These are phyloP conservation scores for Ceratina calcarata DNA, from an alignment of 1,140 invertebrate genomes.

Conservation along the genomic window DNA sequence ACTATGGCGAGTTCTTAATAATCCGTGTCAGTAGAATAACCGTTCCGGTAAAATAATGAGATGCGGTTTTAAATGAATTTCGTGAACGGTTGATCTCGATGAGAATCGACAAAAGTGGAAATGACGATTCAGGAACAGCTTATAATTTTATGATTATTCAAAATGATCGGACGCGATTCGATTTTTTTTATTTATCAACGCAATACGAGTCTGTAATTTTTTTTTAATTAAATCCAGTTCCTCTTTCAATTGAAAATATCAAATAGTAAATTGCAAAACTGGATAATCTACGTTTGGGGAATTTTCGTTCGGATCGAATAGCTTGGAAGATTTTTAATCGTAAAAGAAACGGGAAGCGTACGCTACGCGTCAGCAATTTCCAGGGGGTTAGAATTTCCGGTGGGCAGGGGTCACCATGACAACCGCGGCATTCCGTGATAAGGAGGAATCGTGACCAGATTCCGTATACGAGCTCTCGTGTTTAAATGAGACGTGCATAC, in stretches of 20 bases:
- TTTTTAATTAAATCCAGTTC: background rate
- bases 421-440: slow-evolving; percentile 44
- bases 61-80: background rate
- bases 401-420: slow-evolving; percentile 25
- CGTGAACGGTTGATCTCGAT: background rate
- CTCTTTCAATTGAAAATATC: background rate
- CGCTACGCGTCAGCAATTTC: slow-evolving; percentile 29
- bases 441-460: slow-evolving; percentile 50
- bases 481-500: slow-evolving; percentile 32
- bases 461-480: slow-evolving; percentile 22
- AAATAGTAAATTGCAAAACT: background rate
- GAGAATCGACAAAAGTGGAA: background rate
- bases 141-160: background rate
- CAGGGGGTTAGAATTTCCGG: background rate
- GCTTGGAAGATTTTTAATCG: background rate
- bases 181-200: background rate
- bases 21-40: background rate
- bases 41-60: background rate
- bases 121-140: background rate
- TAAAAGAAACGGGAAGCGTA: slow-evolving; percentile 16
- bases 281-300: background rate
- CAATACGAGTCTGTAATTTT: background rate
- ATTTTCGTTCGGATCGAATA: background rate
- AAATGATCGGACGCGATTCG: background rate
- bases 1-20: background rate